Conservation (phyloP, 1,140 invertebrate species). For the Drosophila tropicalis region DNA sequence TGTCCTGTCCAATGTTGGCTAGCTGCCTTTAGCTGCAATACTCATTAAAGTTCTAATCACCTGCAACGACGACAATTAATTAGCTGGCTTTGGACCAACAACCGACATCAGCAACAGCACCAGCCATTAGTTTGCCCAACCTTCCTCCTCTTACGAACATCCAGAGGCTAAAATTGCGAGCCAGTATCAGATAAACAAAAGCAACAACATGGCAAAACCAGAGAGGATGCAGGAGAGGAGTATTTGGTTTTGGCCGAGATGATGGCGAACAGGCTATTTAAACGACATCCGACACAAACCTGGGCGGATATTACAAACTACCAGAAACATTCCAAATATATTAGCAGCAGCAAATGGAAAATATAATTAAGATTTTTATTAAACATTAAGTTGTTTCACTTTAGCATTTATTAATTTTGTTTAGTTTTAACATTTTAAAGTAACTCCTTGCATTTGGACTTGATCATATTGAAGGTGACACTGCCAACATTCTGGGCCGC, state of each 20-base stretch:
- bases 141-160: constrained; percentile 4
- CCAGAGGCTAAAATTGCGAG: constrained; percentile 16
- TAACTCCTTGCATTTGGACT: constrained; percentile 60
- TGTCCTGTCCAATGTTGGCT: constrained; percentile 6
- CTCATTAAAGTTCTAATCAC: constrained; percentile 75
- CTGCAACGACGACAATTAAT: constrained; percentile 73
- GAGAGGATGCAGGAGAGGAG: constrained; percentile 49
- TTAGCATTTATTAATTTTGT: too few species aligned
- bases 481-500: constrained; percentile 73
- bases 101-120: constrained; percentile 42
- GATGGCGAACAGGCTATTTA: constrained; percentile 46
- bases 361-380: constrained; percentile 59
- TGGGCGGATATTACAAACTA: constrained; percentile 62
- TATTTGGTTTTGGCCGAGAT: neutral
- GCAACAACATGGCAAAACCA: constrained; percentile 47
- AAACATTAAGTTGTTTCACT: neutral
- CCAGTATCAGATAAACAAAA: constrained; percentile 64
- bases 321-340: constrained; percentile 28
- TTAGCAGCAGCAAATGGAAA: constrained; percentile 28
- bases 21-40: constrained; percentile 38
- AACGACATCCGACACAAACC: constrained; percentile 54
- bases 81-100: constrained; percentile 51
- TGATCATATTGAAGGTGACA: constrained; percentile 75
- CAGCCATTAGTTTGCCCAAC: constrained; percentile 61
- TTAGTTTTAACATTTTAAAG: too few species aligned